Base-by-base conservation (phyloP, 2,888 invertebrate species). In the Hydrotaea cyrtoneurina region DNA sequence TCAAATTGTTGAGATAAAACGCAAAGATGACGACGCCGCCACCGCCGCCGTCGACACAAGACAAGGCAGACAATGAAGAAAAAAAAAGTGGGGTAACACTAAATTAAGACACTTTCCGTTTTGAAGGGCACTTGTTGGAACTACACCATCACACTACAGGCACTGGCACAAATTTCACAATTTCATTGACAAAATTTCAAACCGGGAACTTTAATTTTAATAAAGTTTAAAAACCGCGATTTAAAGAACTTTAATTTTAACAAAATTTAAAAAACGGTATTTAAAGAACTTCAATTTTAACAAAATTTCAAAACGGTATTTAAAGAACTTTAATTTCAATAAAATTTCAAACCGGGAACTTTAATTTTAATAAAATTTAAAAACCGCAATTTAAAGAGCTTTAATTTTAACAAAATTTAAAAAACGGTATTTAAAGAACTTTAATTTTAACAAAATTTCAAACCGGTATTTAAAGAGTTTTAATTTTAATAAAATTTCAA, bases 61-160 rank as follows among this genome's bases (percentile, higher is more conserved):
- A 57, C 21, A 5, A 57, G 23, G 13, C 21, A 57, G 23, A 57
- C 55, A 3, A 5, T 15, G 59, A 2, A 59, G 10, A 23, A 19
- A 26, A 43, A 66, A 73, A 75, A 75, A 75, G 46, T 69, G 50
- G 74, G 75, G 50, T 55, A 79, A 79, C 57, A 69, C 13, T 26
- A 69, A 62, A 43, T 66, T 64, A 57, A 55, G 62, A 72, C 72
- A 78, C 50, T 79, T 74, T 66, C 36, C 17, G 21, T 71, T 74
- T 75, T 75, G 39, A 79, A 66, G 79, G 79, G 74, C 50, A 78
- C 50, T 83, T 57, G 31, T 36, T 72, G n/a, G 11, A n/a, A n/a
- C 23, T 13, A 36, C 13, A 64, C n/a, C n/a, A n/a, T n/a, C n/a
- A 57, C 31, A 4, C 31, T 2, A 31, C n/a, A 31, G 2, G 31